Conservation (phyloP, 2,113 vertebrate species). For the Oenanthe melanoleuca region DNA sequence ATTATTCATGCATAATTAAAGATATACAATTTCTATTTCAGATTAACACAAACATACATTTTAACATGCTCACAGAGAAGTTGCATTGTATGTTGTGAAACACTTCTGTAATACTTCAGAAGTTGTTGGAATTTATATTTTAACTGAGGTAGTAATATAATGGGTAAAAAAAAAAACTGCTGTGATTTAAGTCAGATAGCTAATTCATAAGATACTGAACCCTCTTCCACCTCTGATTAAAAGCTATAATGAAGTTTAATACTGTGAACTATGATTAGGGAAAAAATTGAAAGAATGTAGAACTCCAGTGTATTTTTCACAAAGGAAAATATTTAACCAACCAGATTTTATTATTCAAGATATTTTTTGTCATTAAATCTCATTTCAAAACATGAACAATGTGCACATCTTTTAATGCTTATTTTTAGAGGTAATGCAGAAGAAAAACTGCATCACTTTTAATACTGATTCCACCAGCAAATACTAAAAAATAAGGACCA, state of each 20-base stretch:
- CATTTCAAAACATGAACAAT: neutral
- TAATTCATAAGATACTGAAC: neutral
- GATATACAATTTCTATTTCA: neutral
- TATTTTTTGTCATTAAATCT: neutral
- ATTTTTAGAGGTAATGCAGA: neutral
- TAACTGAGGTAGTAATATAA: neutral
- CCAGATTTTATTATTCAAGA: neutral
- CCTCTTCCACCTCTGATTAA: neutral
- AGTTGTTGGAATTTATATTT: neutral
- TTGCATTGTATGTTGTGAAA: neutral
- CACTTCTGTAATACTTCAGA: neutral
- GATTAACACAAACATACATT: neutral
- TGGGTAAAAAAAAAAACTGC: neutral
- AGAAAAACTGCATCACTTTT: neutral
- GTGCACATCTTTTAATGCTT: neutral
- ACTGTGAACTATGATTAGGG: neutral
- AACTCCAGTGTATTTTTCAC: neutral
- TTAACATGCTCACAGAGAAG: neutral
- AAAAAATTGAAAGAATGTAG: neutral
- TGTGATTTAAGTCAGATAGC: neutral
- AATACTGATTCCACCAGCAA: neutral
- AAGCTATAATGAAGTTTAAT: neutral
- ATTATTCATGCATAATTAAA: neutral
- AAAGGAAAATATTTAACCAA: neutral
- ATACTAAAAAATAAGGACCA: neutral